Base-by-base conservation (phyloP, 2,888 invertebrate genomes). In the Ennomos quercinarius region DNA sequence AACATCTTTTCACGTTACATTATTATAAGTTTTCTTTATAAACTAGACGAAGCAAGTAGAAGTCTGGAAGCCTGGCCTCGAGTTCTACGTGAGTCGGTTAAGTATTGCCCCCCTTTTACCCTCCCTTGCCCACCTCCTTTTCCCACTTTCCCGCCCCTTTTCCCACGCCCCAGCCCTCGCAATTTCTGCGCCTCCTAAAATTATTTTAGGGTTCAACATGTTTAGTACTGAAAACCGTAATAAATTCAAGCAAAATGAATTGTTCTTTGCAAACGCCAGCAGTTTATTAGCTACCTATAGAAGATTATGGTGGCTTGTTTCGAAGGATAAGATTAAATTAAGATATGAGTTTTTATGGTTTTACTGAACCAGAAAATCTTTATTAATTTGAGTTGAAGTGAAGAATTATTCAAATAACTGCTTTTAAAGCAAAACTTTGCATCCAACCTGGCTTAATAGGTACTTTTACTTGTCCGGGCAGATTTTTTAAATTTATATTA, bases 51-150 rank as follows among this genome's bases (percentile, higher is more conserved):
- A 27, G 45, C 41, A 44, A 42, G 43, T 45, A 46, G 70, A 68
- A 68, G 71, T 70, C 69, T 74, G 59, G 59, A 55, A 71, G 71
- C 60, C 67, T 52, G 65, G 60, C 57, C 61, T 61, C 42, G 58
- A 57, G 12, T 41, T 44, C 60, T 74, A 82, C 82, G 82, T 83
- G 81, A 75, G 71, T 50, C 39, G 75, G 70, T 65, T 80, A 49
- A 46, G 46, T 71, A 81, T 68, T 46, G 44, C 39, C 42, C 43
- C 63, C 58, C 60, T 27, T 27, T 27, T 27, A n/a, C 6, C 49
- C 45, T 5, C 40, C 42, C 62, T 54, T 57, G 50, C 46, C 8
- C 13, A 8, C 40, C 47, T 52, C 43, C 35, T 59, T 37, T 11
- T 9, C 54, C 50, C 45, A 47, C 48, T 27, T 27, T 27, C 17